Conservation (phyloP, 1,140 invertebrate genomes). For the Agrilus planipennis region DNA sequence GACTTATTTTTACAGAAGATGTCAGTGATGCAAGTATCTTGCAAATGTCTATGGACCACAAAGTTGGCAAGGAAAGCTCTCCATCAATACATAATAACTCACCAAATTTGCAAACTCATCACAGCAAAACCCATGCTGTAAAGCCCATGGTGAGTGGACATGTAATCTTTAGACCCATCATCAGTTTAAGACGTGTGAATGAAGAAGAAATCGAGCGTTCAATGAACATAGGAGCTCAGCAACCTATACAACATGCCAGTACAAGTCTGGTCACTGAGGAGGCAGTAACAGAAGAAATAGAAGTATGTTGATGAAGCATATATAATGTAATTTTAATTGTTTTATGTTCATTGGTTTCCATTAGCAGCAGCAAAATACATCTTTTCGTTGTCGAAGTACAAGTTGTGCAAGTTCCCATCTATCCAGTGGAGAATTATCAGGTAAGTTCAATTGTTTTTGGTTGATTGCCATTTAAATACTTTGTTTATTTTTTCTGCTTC, state of each 20-base stretch:
- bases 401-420: too few relatives aligned
- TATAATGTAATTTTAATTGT: neutral
- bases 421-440: too few relatives aligned
- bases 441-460: too few relatives aligned
- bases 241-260: neutral
- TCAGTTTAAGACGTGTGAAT: conserved; percentile 6
- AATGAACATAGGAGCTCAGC: neutral
- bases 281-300: neutral
- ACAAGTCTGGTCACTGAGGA: neutral
- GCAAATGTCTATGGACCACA: too few relatives aligned
- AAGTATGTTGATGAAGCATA: neutral
- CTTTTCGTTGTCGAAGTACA: too few relatives aligned
- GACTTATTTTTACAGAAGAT: too few relatives aligned
- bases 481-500: neutral
- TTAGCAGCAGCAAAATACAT: too few relatives aligned
- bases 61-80: too few relatives aligned
- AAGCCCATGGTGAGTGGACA: conserved; percentile 4
- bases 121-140: neutral
- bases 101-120: too few relatives aligned
- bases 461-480: too few relatives aligned
- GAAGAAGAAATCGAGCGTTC: neutral
- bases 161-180: conserved; percentile 4
- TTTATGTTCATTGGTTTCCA: neutral
- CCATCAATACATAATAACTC: too few relatives aligned
- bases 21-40: too few relatives aligned